Base-by-base conservation (phyloP, 2,888 invertebrate species). In the Empis livida region DNA sequence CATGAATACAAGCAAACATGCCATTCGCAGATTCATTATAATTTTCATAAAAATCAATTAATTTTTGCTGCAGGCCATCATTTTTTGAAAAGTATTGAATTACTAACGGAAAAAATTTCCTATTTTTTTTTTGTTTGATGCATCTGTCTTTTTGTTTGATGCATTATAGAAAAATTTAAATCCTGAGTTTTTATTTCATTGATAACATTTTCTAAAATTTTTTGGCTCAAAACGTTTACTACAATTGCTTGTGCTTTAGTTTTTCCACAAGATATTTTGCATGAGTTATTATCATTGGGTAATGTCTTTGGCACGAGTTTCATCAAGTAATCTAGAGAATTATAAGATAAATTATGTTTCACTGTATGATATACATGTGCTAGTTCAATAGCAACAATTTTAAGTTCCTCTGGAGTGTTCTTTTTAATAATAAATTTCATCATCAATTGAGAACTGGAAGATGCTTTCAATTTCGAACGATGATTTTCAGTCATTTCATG, bases 331-430 rank as follows among this genome's bases (percentile, higher is more conserved):
- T 42, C 31, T 42, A 42, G 31, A 27, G 42, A 42, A 31, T 31
- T 42, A 42, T 42, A 42, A 5, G 31, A 42, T 14, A 42, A 42
- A 42, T 42, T 42, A 42, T 30, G 14, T 15, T 42, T 42, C n/a
- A 42, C 42, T 14, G 27, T 42, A 15, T 42, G 42, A 31, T 42
- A 42, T 27, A 42, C 13, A 38, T 38, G 32, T 23, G 20, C 35
- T 35, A n/a, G n/a, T n/a, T n/a, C n/a, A n/a, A n/a, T n/a, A n/a
- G n/a, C n/a, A n/a, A n/a, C n/a, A n/a, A n/a, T 30, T 30, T 30
- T 30, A 9, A 30, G 10, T 35, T 35, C 35, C 6, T 35, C 35
- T 35, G 35, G 35, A 35, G 35, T 10, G 35, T 35, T 35, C 35
- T 35, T 35, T n/a, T 35, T 35, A 35, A 35, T n/a, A 35, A 35